Evolutionary conservation across 2,888 invertebrate genomes (phyloP), one percentile per base, ranked within the genome.

Genomic region (Furcula furcula): DNA sequence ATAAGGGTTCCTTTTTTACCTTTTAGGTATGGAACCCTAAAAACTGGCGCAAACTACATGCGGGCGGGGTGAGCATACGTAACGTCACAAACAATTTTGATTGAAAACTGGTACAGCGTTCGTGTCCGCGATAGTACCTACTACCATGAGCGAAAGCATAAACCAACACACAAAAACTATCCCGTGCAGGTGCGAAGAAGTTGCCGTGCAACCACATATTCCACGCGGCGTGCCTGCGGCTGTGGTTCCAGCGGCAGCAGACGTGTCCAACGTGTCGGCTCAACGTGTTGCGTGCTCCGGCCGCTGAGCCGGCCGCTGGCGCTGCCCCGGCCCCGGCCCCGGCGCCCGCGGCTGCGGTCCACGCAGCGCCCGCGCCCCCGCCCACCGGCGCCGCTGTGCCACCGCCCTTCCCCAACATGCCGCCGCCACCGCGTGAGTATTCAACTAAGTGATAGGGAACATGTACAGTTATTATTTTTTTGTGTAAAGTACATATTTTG

Each of bases 231-330:
- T 99, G 99, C 81, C 91, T 99, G 34, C 93, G 99, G 29, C 97
- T 98, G 21, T 99, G 99, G 99, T 99, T 99, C 89, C 99, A 99
- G 87, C 93, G 99, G 5, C 99, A 99, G 77, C 99, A 99, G 88
- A 99, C 99, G 3, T 99, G 99, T 73, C 99, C 99, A 1, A 99
- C 99, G 3, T 99, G 99, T 76, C 92, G 98, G 7, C 91, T 98
- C 48, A 98, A 99, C 83, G 97, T 92, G 62, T 68, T 92, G 54
- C 87, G 91, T 3, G 84, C 90, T 33, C 88, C 89, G 14, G 79
- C 79, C 25, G 82, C 82, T 3, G 77, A 74, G 45, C 51, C 64
- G 31, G 39, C 60, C 3, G 43, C 57, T 36, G 47, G 50, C 22
- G 55, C 55, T 13, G 52, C 55, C 29, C 41, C 58, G 30, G 30